Base-by-base conservation (phyloP, 2,888 invertebrate species). In the Teleogryllus oceanicus region DNA sequence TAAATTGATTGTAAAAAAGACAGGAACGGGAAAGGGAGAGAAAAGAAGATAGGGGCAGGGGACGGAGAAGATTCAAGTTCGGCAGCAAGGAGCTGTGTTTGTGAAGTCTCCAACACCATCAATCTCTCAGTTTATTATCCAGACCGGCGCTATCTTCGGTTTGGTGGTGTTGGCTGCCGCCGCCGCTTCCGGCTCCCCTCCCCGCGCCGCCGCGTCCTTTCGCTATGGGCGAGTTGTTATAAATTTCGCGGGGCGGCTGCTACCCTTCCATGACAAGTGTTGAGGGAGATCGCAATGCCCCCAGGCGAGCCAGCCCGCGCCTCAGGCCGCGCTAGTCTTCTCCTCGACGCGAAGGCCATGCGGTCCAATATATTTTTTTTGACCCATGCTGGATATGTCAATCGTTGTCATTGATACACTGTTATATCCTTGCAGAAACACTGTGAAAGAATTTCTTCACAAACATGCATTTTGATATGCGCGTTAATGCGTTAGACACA, bases 181-280 rank as follows among this genome's bases (percentile, higher is more conserved):
- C 37, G 8, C 37, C 13, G 62, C 62, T 62, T 62, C 37, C 62
- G 11, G 62, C n/a, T 37, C 4, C 62, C 62, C 62, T 62, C 62
- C 62, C 62, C 13, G 37, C 37, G 1, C 37, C 37, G 37, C 1
- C 37, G 37, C 37, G 37, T 5, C 37, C 37, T 37, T 8, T 8
- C 1, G 37, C 37, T 37, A 8, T 37, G 37, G 37, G n/a, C 13
- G 62, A n/a, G 13, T 62, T 62, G n/a, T 18, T 62, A 62, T 62
- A 62, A 18, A 62, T 62, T 62, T 62, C n/a, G 16, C 62, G 16
- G 62, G 62, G 62, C n/a, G 62, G 13, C 62, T 62, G 62, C 13
- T 62, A 62, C 62, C 62, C 62, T 62, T 62, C 62, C 62, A 62
- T 62, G 62, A 62, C 62, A 62, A 62, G 62, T 62, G 62, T 62